Conservation (phyloP, 2,888 invertebrate genomes). For the Syrphus vitripennis region DNA sequence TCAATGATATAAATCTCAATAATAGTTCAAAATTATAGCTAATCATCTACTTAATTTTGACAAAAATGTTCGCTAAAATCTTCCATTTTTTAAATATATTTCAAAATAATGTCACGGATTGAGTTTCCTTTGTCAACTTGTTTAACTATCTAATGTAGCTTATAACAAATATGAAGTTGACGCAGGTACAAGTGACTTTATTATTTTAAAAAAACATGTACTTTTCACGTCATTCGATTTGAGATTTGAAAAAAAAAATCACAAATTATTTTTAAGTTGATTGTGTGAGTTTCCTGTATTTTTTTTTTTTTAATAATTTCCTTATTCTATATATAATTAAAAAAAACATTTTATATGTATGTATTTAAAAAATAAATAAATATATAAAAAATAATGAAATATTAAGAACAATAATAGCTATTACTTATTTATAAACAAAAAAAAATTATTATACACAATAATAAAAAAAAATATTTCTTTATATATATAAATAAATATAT, state of each 20-base stretch:
- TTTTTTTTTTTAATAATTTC: neutral
- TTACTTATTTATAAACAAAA: slow-evolving; percentile 79
- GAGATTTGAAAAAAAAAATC: neutral
- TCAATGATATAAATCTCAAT: too few species aligned
- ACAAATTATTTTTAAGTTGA: neutral
- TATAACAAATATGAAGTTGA: too few species aligned
- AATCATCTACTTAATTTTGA: too few species aligned
- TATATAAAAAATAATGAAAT: slow-evolving; percentile 73
- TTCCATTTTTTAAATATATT: too few species aligned
- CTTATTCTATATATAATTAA: slow-evolving; percentile 21
- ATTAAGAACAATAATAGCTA: slow-evolving; percentile 81
- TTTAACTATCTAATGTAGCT: too few species aligned
- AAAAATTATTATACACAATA: slow-evolving; percentile 75
- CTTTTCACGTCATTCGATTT: neutral
- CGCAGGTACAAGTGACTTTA: too few species aligned
- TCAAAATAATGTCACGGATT: too few species aligned
- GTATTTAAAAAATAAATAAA: slow-evolving; percentile 34
- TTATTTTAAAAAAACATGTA: neutral
- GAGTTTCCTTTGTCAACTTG: too few species aligned
- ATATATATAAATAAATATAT: slow-evolving; percentile 43
- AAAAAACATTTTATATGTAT: slow-evolving; percentile 56
- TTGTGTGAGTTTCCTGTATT: slow-evolving; percentile 6
- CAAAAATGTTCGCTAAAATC: too few species aligned
- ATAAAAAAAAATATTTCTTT: slow-evolving; percentile 29
- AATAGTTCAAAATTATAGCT: too few species aligned